phyloP scores from a whole-genome alignment of 2,888 invertebrate species.

The Adela reaumurella region DNA sequence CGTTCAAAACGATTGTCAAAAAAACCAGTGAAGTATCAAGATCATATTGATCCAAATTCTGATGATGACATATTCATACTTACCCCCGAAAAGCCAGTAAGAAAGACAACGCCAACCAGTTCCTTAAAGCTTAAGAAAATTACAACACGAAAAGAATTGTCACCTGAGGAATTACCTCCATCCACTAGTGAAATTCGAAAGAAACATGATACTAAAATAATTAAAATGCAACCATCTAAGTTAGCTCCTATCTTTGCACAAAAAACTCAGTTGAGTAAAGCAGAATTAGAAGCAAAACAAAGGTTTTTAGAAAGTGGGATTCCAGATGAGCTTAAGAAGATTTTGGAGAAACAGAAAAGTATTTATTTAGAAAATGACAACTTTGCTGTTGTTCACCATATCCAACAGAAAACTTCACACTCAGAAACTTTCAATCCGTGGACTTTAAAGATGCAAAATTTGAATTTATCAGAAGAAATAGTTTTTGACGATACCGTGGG shows the following conservation, averaged over 20 bases:
- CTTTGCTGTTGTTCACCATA: constrained; percentile 64
- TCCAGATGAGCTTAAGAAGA: constrained; percentile 60
- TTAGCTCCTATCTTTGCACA: constrained; percentile 69
- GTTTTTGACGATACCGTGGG: background rate
- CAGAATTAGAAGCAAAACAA: constrained; percentile 59
- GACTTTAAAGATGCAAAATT: constrained; percentile 1
- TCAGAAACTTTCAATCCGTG: background rate
- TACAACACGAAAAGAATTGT: no score
- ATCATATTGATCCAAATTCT: constrained; percentile 29
- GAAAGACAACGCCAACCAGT: no score
- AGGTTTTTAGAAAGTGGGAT: constrained; percentile 71
- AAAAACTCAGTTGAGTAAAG: constrained; percentile 57
- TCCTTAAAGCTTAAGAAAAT: no score
- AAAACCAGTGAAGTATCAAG: constrained; percentile 36
- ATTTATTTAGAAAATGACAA: constrained; percentile 30
- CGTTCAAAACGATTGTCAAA: constrained; percentile 35
- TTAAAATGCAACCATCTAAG: constrained; percentile 27
- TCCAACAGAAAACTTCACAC: constrained; percentile 46
- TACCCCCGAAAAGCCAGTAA: no score
- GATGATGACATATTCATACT: constrained; percentile 31
- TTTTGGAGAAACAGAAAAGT: constrained; percentile 43
- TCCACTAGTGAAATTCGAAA: no score
- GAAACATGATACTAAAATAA: no score
- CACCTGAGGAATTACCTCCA: no score
- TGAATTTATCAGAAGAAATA: constrained; percentile 3